A percentile compares a stretch with the other conserved stretches of the same genome.
Evolutionary conservation across 2,888 invertebrate genomes (phyloP).

Genomic region (Leptinotarsa peninsularis): DNA sequence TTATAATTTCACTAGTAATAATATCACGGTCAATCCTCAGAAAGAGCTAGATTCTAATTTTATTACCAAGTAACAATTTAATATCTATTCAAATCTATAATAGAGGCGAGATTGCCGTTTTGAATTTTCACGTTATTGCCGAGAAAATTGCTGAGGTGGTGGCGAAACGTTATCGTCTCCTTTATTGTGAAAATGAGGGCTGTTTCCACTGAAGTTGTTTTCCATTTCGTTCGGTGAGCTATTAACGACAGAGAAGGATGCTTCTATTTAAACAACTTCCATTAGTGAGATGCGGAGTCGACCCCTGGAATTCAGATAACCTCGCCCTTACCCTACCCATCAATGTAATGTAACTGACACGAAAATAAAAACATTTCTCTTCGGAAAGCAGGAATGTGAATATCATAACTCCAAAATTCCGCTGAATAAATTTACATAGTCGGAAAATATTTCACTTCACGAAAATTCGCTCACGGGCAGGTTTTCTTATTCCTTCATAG

Average conservation of each 20-base stretch:
- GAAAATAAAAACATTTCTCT: conserved; percentile 52
- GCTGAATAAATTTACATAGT: conserved; percentile 32
- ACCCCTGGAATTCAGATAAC: conserved; percentile 47
- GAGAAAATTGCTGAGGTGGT: conserved; percentile 38
- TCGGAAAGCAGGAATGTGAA: conserved; percentile 38
- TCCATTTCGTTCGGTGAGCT: conserved; percentile 62
- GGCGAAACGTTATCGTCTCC: conserved; percentile 50
- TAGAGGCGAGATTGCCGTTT: conserved; percentile 38
- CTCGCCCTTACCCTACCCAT: conserved; percentile 48
- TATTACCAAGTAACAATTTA: conserved; percentile 32
- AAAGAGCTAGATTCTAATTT: conserved; percentile 36
- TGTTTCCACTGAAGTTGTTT: conserved; percentile 59
- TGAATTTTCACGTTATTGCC: conserved; percentile 42
- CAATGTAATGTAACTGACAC: conserved; percentile 49
- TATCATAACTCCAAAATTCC: conserved; percentile 33
- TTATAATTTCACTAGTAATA: neutral
- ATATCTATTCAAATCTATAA: conserved; percentile 41
- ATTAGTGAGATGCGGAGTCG: conserved; percentile 58
- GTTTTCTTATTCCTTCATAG: neutral
- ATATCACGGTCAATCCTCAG: conserved; percentile 22
- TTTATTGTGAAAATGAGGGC: conserved; percentile 52
- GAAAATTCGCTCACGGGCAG: neutral
- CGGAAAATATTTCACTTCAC: conserved; percentile 6
- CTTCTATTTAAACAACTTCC: conserved; percentile 65
- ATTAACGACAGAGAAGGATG: conserved; percentile 62